phyloP scores from a whole-genome alignment of 2,888 invertebrate genomes.

The Itoplectis maculator region DNA sequence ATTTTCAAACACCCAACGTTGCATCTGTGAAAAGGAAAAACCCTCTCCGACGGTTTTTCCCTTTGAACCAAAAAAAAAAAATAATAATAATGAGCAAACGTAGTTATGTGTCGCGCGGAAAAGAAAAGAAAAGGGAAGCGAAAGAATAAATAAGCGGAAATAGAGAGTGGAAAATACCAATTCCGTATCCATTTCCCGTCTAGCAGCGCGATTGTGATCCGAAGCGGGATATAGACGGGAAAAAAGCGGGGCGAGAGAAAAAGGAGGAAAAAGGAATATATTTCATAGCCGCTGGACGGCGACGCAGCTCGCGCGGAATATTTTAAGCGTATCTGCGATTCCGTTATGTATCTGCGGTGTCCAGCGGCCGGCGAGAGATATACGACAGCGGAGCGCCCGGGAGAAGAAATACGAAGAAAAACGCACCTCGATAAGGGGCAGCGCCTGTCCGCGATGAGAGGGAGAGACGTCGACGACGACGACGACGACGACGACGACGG shows the following conservation, averaged over 20 bases:
- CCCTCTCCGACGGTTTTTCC: no score
- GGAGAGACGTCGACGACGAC: no score
- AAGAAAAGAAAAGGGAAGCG: neutral
- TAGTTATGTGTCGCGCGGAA: no score
- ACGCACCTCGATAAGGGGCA: neutral
- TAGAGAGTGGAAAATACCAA: neutral
- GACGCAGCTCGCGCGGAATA: constrained; percentile 28
- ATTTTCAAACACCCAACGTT: neutral
- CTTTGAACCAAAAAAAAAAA: neutral
- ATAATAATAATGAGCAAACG: no score
- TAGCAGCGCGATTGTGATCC: constrained; percentile 23
- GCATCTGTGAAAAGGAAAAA: neutral
- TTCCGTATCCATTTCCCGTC: neutral
- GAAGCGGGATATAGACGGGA: constrained; percentile 5
- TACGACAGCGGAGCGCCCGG: neutral
- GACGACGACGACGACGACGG: constrained; percentile 2
- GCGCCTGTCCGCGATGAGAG: neutral
- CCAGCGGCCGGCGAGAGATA: neutral
- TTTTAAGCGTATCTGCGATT: constrained; percentile 27
- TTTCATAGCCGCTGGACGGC: constrained; percentile 12
- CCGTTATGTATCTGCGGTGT: constrained; percentile 5
- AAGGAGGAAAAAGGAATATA: constrained; percentile 19
- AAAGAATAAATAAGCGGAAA: neutral
- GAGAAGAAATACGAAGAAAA: constrained; percentile 16
- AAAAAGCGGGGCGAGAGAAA: constrained; percentile 15